Evolutionary conservation across 23 tunicate genomes (phyloP).

Genomic region (Halocynthia roretzi): DNA sequence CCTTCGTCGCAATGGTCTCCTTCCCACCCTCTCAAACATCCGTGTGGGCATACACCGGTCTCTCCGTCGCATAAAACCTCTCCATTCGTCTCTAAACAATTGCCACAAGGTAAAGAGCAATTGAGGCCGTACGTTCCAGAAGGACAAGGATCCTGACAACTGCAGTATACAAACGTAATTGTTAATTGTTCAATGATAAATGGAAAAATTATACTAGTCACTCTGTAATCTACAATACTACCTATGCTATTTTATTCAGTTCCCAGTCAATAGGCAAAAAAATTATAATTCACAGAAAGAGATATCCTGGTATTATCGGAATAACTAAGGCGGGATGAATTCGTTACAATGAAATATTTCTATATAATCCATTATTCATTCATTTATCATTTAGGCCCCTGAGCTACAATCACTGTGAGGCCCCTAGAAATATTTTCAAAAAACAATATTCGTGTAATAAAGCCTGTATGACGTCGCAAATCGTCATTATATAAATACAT

Average conservation of each 20-base stretch:
- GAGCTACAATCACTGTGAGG: no score
- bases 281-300: neutral
- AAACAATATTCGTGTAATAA: no score
- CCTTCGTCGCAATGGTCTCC: constrained; percentile 61
- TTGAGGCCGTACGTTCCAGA: constrained; percentile 63
- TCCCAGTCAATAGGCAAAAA: no score
- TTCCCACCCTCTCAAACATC: constrained; percentile 70
- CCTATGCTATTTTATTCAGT: no score
- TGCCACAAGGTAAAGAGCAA: constrained; percentile 58
- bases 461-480: no score
- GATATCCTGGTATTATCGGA: neutral
- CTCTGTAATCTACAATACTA: no score
- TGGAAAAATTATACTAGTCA: no score
- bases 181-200: no score
- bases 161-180: neutral
- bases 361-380: no score
- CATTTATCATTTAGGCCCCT: no score
- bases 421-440: no score
- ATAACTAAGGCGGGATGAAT: neutral
- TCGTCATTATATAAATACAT: no score
- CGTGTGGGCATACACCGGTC: constrained; percentile 50
- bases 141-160: constrained; percentile 40
- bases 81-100: constrained; percentile 27
- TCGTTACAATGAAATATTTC: neutral
- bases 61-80: constrained; percentile 27